Base-by-base conservation (phyloP, 2,797 vertebrate genomes). In the Ceyx erithaca region DNA sequence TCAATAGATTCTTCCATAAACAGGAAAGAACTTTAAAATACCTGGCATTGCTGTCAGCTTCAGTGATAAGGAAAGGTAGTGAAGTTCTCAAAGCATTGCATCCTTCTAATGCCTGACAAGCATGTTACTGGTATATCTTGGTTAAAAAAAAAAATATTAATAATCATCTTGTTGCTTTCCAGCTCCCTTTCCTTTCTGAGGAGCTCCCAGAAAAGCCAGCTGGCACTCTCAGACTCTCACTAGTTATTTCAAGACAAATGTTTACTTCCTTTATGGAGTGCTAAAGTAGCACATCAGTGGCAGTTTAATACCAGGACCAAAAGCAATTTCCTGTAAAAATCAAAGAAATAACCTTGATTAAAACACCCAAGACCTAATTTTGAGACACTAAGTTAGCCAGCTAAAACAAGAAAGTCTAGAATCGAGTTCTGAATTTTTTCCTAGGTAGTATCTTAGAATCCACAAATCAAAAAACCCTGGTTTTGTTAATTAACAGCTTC, bases 211-310 rank as follows among this genome's bases (percentile, higher is more conserved):
- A 35, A 71, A 55, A 89, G 58, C 84, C 94, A 95, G 93, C 88
- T 94, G 95, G 93, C 84, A 87, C 71, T 83, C 81, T 31, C 91
- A 80, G 26, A 78, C 62, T 87, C 78, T 80, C 93, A 67, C 90
- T 61, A 46, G 62, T 78, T 93, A 70, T 66, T 94, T 87, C 54
- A 85, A 87, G 92, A 90, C 81, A 93, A 96, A 93, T 83, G 84
- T 96, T 96, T 95, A 94, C 94, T 92, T 94, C 95, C 91, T 94
- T 94, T 94, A 96, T 91, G 78, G 75, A 72, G 85, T 93, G 94
- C 70, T 92, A 55, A 95, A 93, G 66, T 69, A 94, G 78, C 84
- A 80, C 88, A 91, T 91, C 85, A 89, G 79, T 80, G 79, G 89
- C 92, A 93, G 88, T 69, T 94, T 90, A 78, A 89, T 90, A 71